Conservation (phyloP, 2,113 vertebrate species). For the Rhinopomastus cyanomelas region DNA sequence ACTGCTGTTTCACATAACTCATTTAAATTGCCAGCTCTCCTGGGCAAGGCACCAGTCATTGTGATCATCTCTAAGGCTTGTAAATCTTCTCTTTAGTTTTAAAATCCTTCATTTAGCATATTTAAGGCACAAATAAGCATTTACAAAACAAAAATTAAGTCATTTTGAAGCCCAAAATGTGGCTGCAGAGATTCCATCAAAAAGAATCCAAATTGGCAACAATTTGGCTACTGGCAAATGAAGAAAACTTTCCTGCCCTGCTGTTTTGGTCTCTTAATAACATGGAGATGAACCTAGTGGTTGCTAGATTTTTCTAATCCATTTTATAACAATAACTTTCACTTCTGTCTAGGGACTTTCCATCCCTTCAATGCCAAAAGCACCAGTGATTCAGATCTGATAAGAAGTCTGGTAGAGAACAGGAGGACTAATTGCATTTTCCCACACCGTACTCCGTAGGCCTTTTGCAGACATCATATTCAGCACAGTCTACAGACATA, state of each 20-base stretch:
- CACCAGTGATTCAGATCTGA: not conserved
- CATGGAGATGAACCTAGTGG: not conserved
- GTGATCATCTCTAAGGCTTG: slow-evolving; percentile 27
- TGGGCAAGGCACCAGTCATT: slow-evolving; percentile 37
- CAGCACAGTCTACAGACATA: not conserved
- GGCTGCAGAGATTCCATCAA: slow-evolving; percentile 20
- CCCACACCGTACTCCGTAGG: not conserved
- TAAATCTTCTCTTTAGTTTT: slow-evolving; percentile 47
- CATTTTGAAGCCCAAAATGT: slow-evolving; percentile 38
- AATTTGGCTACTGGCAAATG: slow-evolving; percentile 29
- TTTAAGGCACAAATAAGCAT: slow-evolving; percentile 45
- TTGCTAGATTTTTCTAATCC: slow-evolving; percentile 29
- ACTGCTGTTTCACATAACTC: slow-evolving; percentile 36
- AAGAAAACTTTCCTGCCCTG: slow-evolving; percentile 1
- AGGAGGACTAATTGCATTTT: not conserved
- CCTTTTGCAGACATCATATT: not conserved
- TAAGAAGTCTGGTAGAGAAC: not conserved
- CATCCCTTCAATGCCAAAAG: not conserved
- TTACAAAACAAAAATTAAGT: slow-evolving; percentile 55
- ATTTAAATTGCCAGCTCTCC: slow-evolving; percentile 33
- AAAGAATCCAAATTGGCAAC: slow-evolving; percentile 33
- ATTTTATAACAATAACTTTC: slow-evolving; percentile 17
- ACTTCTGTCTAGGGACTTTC: not conserved
- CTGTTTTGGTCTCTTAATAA: slow-evolving; percentile 28
- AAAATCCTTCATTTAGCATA: slow-evolving; percentile 26